phyloP scores from a whole-genome alignment of 92 coral and sea anemone genomes.

The Zoanthus solanderi region DNA sequence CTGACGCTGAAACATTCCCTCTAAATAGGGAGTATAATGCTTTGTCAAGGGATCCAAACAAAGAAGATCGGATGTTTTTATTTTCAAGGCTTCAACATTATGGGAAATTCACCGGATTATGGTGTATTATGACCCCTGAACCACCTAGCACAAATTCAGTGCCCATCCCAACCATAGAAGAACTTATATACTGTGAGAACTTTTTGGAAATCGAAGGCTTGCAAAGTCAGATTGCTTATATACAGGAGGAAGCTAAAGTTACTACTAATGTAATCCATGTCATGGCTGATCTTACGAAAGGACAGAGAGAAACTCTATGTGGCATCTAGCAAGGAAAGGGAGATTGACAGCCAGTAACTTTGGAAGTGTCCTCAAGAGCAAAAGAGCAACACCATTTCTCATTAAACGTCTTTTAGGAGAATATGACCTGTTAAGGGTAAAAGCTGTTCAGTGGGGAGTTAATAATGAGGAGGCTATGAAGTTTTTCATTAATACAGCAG shows the following conservation, averaged over 20 bases:
- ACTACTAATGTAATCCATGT: constrained; percentile 3
- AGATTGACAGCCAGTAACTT: constrained; percentile 14
- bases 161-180: constrained; percentile 54
- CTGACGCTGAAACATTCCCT: constrained; percentile 51
- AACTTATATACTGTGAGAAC: constrained; percentile 46
- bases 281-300: constrained; percentile 14
- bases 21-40: constrained; percentile 42
- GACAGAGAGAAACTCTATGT: neutral
- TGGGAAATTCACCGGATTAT: constrained; percentile 53
- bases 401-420: constrained; percentile 12
- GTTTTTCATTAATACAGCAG: neutral
- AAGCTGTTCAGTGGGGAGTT: constrained; percentile 11
- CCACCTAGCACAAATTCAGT: constrained; percentile 33
- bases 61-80: constrained; percentile 53
- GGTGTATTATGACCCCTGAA: constrained; percentile 59
- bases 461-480: constrained; percentile 10
- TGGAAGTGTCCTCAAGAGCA: neutral
- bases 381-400: neutral
- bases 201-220: constrained; percentile 29
- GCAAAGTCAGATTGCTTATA: constrained; percentile 12
- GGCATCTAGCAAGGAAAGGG: neutral
- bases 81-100: constrained; percentile 47
- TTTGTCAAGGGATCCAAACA: constrained; percentile 40
- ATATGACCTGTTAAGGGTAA: constrained; percentile 2
- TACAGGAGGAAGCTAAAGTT: constrained; percentile 1